These are phyloP conservation scores for Minunthozetes semirufus DNA, from an alignment of 2,888 invertebrate species.

Conservation along the genomic window DNA sequence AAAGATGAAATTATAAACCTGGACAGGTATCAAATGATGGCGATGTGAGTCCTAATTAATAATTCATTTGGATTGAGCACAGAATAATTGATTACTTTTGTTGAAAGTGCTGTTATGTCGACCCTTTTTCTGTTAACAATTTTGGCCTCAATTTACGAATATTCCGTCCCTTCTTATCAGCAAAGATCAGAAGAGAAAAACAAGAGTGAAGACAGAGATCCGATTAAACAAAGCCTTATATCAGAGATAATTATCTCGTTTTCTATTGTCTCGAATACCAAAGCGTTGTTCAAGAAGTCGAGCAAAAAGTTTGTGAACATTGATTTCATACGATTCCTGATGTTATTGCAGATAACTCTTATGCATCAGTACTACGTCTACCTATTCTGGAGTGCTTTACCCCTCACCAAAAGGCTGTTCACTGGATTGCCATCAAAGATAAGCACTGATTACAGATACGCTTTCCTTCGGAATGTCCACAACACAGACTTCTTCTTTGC, in stretches of 20 bases:
- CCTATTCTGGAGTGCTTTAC: not conserved
- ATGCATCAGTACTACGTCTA: constrained; percentile 34
- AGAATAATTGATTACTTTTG: constrained; percentile 6
- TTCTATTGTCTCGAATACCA: constrained; percentile 22
- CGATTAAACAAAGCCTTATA: not conserved
- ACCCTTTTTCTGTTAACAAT: constrained; percentile 14
- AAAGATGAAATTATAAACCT: not conserved
- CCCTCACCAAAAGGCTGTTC: constrained; percentile 8
- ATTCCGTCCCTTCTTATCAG: not conserved
- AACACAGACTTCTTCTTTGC: constrained; percentile 36
- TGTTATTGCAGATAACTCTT: constrained; percentile 26
- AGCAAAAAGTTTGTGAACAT: constrained; percentile 33
- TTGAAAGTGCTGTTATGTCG: not conserved
- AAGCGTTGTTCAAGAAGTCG: constrained; percentile 9
- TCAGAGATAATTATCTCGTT: constrained; percentile 25
- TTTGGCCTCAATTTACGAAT: constrained; percentile 31
- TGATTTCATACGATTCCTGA: constrained; percentile 31
- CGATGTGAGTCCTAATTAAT: constrained; percentile 26
- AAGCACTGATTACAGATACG: constrained; percentile 16
- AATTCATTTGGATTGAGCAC: not conserved
- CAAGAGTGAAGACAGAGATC: not conserved
- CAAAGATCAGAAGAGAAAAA: not conserved
- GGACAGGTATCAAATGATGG: constrained; percentile 26
- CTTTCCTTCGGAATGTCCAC: constrained; percentile 31
- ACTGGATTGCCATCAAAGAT: constrained; percentile 9